phyloP scores from a whole-genome alignment of 2,113 vertebrate species.

The Eira barbara region DNA sequence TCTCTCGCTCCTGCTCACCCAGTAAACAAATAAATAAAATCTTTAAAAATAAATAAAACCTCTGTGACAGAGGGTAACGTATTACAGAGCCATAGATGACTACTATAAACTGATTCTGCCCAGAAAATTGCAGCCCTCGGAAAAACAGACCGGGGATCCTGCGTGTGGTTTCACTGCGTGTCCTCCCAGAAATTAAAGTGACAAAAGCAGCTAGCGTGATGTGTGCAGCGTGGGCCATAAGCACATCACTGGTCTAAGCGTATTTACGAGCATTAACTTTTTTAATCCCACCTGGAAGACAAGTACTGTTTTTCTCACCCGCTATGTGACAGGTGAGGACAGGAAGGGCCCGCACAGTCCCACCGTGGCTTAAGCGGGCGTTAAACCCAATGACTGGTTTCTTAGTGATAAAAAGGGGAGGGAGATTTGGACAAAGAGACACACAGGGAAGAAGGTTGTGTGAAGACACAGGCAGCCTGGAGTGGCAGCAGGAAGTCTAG shows the following conservation, averaged over 20 bases:
- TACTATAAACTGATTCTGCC: not conserved
- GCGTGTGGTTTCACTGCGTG: rapidly evolving
- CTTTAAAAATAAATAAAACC: not conserved
- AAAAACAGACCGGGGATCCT: not conserved
- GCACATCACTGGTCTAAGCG: not conserved
- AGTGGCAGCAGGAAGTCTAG: not conserved
- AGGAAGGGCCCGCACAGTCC: not conserved
- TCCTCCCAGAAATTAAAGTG: not conserved
- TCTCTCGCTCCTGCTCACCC: too few relatives aligned
- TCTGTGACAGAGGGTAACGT: not conserved
- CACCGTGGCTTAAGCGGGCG: not conserved
- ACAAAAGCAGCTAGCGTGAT: rapidly evolving
- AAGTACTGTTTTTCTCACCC: not conserved
- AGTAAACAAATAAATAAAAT: not conserved
- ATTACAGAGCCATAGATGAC: not conserved
- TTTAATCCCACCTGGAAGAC: not conserved
- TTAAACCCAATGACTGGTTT: not conserved
- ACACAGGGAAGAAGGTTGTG: not conserved
- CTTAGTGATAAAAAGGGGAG: not conserved
- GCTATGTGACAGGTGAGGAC: not conserved
- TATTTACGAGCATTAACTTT: not conserved
- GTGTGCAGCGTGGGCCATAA: rapidly evolving
- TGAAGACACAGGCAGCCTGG: rapidly evolving
- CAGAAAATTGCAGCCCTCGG: not conserved
- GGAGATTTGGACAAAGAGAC: not conserved